phyloP scores from a whole-genome alignment of 2,797 vertebrate genomes.

The Hapalemur alaotrensis region DNA sequence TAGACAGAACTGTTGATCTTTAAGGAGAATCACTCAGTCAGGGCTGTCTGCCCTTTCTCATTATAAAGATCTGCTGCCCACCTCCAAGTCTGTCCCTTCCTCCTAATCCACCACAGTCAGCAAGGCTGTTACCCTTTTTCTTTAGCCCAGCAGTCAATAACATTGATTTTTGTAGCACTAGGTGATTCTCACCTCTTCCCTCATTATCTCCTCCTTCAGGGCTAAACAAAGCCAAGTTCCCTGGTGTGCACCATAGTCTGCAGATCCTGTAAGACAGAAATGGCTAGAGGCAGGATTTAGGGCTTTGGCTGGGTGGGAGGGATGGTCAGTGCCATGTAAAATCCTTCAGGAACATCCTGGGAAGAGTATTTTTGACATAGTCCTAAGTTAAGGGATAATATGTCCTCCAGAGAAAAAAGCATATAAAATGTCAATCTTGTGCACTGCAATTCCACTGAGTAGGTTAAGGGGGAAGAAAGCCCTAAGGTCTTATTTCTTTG shows the following conservation, averaged over 20 bases:
- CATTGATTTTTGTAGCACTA: slow-evolving; percentile 59
- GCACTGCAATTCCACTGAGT: neutral
- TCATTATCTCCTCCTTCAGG: slow-evolving; percentile 65
- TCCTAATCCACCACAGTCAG: neutral
- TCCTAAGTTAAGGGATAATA: slow-evolving; percentile 46
- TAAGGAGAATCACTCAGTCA: neutral
- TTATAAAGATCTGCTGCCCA: neutral
- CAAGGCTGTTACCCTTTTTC: slow-evolving; percentile 10
- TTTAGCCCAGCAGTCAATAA: slow-evolving; percentile 51
- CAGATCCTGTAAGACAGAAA: slow-evolving; percentile 39
- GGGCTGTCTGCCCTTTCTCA: neutral
- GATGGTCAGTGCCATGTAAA: neutral
- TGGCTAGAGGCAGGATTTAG: slow-evolving; percentile 35
- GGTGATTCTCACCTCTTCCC: slow-evolving; percentile 66
- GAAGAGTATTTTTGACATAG: slow-evolving; percentile 36
- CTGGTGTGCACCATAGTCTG: neutral
- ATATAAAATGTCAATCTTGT: neutral
- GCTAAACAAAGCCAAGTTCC: slow-evolving; percentile 62
- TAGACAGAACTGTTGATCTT: neutral
- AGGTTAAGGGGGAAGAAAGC: neutral
- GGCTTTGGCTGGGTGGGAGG: neutral
- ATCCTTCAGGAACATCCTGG: neutral
- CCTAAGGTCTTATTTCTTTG: neutral
- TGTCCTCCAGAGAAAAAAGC: slow-evolving; percentile 33
- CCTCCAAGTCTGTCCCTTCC: neutral